Evolutionary conservation across 2,888 invertebrate genomes (phyloP).

Genomic region (Trachelus stipa): DNA sequence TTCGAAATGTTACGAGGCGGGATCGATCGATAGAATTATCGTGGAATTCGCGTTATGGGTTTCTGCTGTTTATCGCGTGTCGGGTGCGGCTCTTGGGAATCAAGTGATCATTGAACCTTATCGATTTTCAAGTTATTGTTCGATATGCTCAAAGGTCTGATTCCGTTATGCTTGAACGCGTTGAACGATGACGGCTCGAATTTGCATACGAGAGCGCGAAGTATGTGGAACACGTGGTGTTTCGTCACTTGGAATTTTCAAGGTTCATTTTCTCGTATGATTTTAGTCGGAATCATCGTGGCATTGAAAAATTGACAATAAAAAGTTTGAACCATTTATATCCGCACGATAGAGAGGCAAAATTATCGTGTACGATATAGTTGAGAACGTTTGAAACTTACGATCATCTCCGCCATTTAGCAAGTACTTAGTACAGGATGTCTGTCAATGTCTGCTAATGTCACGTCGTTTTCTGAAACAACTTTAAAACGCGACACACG

Average conservation of each 20-base stretch:
- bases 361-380: background rate
- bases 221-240: no score
- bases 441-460: slow-evolving; percentile 50
- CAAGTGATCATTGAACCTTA: background rate
- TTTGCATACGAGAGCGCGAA: background rate
- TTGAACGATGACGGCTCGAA: background rate
- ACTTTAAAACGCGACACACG: slow-evolving; percentile 29
- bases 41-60: background rate
- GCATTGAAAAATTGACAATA: background rate
- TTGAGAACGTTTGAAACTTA: slow-evolving; percentile 13
- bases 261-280: background rate
- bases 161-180: background rate
- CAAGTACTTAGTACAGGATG: slow-evolving; percentile 58
- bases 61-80: background rate
- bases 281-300: background rate
- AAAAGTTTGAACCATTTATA: background rate
- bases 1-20: no score
- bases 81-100: background rate
- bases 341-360: background rate
- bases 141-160: background rate
- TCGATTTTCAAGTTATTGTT: background rate
- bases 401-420: slow-evolving; percentile 53
- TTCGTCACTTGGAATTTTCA: background rate
- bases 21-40: background rate
- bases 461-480: slow-evolving; percentile 52